Conservation (phyloP, 1,140 invertebrate species). For the Penaeus japonicus region DNA sequence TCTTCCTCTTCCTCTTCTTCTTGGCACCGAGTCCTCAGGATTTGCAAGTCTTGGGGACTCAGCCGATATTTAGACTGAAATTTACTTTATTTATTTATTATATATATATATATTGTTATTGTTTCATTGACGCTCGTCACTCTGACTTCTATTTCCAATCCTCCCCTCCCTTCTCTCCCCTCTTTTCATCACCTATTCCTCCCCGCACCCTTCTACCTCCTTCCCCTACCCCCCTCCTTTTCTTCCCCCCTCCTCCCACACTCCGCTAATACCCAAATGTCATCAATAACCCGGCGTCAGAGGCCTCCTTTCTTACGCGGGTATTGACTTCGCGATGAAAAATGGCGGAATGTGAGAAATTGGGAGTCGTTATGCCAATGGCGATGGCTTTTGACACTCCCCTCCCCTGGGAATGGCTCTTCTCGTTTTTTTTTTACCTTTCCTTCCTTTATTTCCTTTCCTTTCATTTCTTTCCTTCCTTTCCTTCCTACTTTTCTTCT, state of each 20-base stretch:
- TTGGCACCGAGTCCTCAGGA: not conserved
- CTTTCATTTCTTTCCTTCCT: too few relatives aligned
- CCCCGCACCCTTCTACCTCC: not conserved
- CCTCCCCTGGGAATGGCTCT: not conserved
- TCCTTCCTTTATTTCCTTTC: not conserved
- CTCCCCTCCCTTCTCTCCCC: not conserved
- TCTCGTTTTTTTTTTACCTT: not conserved
- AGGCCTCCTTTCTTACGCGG: too few relatives aligned
- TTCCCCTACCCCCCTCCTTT: not conserved
- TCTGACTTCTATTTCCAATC: not conserved
- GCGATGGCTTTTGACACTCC: not conserved
- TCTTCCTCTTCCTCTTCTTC: slow-evolving; percentile 64
- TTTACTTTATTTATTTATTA: too few relatives aligned
- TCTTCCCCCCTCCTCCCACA: too few relatives aligned
- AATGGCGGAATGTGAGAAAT: too few relatives aligned
- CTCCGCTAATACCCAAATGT: too few relatives aligned
- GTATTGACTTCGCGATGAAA: too few relatives aligned
- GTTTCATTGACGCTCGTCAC: not conserved
- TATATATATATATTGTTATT: too few relatives aligned
- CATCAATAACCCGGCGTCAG: too few relatives aligned
- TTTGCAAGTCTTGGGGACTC: too few relatives aligned
- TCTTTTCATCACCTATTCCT: not conserved
- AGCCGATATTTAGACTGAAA: not conserved
- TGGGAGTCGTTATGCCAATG: too few relatives aligned
- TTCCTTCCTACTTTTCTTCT: not conserved